These are phyloP conservation scores for Aquatica leii DNA, from an alignment of 2,888 invertebrate species.

Conservation along the genomic window DNA sequence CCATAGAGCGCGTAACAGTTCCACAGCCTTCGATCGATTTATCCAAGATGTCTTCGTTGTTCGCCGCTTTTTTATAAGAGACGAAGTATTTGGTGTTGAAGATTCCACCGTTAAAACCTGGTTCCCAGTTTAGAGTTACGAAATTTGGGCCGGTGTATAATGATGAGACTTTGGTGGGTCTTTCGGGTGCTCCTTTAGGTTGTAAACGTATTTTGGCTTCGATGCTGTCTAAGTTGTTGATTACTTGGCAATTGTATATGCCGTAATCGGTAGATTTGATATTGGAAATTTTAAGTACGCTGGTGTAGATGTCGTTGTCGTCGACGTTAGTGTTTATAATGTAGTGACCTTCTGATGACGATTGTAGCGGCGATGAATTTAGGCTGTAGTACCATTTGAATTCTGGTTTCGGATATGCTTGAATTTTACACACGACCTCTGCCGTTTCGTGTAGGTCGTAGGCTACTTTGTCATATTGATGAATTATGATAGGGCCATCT, in stretches of 20 bases:
- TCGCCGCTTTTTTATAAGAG: constrained; percentile 76
- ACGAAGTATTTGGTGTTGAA: constrained; percentile 88
- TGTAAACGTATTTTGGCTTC: constrained; percentile 81
- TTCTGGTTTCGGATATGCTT: constrained; percentile 91
- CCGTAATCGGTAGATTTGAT: constrained; percentile 88
- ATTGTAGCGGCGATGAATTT: constrained; percentile 76
- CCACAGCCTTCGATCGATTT: constrained; percentile 70
- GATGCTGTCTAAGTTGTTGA: constrained; percentile 81
- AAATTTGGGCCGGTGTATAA: constrained; percentile 80
- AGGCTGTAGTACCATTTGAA: constrained; percentile 91
- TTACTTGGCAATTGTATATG: constrained; percentile 88
- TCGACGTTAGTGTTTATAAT: constrained; percentile 83
- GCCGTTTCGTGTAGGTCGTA: constrained; percentile 86
- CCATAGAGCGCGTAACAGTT: constrained; percentile 66
- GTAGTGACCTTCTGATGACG: constrained; percentile 86
- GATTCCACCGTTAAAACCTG: constrained; percentile 90
- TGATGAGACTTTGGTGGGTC: constrained; percentile 76
- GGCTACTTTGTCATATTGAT: constrained; percentile 88
- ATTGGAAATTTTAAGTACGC: constrained; percentile 76
- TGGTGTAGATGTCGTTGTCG: constrained; percentile 86
- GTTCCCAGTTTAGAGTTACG: constrained; percentile 85
- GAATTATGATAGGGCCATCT: constrained; percentile 87
- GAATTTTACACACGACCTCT: constrained; percentile 86
- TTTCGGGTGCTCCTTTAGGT: constrained; percentile 87
- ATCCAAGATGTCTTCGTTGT: constrained; percentile 68